A percentile compares a stretch with the other conserved stretches of the same genome.
Evolutionary conservation across 2,888 invertebrate genomes (phyloP).

Genomic region (Pollenia labialis): DNA sequence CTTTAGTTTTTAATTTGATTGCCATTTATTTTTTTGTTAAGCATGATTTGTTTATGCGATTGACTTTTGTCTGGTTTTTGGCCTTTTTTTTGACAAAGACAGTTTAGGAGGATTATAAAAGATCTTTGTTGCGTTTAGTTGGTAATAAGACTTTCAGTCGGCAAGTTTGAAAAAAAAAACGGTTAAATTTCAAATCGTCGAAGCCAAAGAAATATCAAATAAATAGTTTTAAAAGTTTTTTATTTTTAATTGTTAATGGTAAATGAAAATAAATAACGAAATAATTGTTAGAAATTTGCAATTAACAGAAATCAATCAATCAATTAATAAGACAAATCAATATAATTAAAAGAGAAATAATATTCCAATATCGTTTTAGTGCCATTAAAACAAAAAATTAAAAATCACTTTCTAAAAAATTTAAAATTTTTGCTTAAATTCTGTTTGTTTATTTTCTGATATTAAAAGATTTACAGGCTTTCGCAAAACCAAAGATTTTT

Average conservation of each 20-base stretch:
- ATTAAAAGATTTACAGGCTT: too few species aligned
- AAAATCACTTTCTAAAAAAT: neutral
- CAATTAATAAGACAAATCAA: too few species aligned
- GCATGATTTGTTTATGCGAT: slow-evolving; percentile 23
- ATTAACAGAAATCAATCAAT: too few species aligned
- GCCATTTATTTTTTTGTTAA: neutral
- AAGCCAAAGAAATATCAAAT: too few species aligned
- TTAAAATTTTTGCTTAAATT: too few species aligned
- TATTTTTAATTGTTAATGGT: too few species aligned
- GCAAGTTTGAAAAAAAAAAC: slow-evolving; percentile 24
- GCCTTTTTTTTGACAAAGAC: slow-evolving; percentile 4
- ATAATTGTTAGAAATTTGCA: too few species aligned
- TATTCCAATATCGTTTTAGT: neutral
- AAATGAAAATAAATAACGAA: too few species aligned
- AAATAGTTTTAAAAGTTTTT: too few species aligned
- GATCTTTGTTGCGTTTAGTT: slow-evolving; percentile 53
- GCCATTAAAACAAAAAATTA: neutral
- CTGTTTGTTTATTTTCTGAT: too few species aligned
- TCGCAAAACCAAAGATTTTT: too few species aligned
- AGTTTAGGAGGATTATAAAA: slow-evolving; percentile 32
- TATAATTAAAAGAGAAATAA: neutral
- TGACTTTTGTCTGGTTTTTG: slow-evolving; percentile 31
- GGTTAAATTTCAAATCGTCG: neutral
- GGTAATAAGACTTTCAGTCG: slow-evolving; percentile 27
- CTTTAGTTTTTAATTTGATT: neutral